Conservation (phyloP, 2,888 invertebrate genomes). For the Theretra japonica region DNA sequence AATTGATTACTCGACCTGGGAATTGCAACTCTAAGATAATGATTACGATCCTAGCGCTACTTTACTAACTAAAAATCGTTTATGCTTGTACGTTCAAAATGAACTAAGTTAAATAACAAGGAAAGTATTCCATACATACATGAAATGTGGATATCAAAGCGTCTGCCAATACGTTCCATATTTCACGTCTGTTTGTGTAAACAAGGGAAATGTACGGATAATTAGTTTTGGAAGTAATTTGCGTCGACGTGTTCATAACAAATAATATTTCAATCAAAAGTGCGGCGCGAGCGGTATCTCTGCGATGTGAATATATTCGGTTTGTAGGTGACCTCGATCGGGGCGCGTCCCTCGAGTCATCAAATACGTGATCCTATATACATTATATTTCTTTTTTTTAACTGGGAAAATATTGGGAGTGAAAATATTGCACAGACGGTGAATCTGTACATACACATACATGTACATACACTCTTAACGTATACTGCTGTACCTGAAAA, state of each 20-base stretch:
- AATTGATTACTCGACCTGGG: too few relatives aligned
- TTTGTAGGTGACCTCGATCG: conserved; percentile 6
- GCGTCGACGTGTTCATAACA: conserved; percentile 14
- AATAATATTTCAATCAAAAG: conserved; percentile 22
- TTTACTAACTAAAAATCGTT: too few relatives aligned
- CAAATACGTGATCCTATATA: neutral
- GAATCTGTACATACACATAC: too few relatives aligned
- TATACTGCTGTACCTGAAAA: too few relatives aligned
- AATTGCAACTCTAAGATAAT: too few relatives aligned
- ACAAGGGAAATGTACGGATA: conserved; percentile 6
- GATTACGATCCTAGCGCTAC: too few relatives aligned
- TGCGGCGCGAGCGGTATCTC: conserved; percentile 7
- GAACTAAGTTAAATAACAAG: neutral
- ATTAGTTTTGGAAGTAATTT: conserved; percentile 17
- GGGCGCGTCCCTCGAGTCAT: neutral
- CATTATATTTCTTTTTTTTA: neutral
- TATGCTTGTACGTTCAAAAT: too few relatives aligned
- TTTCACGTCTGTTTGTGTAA: neutral
- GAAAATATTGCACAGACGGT: too few relatives aligned
- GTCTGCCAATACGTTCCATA: neutral
- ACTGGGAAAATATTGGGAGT: too few relatives aligned
- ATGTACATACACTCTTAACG: too few relatives aligned
- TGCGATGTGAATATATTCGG: neutral
- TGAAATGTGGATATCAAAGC: neutral
- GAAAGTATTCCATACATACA: neutral